Conservation (phyloP, 2,797 vertebrate genomes). For the Ambastaia sidthimunki region DNA sequence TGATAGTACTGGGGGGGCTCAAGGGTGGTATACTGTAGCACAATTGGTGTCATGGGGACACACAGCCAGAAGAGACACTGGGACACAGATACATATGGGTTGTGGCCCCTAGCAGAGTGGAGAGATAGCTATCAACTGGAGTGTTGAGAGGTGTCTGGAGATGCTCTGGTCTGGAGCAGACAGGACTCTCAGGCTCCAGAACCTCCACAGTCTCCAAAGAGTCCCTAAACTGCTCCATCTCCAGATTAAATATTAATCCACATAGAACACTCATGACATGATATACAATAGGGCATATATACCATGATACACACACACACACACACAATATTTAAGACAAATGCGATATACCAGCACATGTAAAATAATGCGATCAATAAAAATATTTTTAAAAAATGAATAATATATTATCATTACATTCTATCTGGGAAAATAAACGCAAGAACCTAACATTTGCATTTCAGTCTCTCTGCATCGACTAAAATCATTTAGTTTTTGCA, state of each 20-base stretch:
- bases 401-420: no score
- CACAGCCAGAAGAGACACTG: slow-evolving; percentile 2
- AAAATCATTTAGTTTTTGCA: no score
- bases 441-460: no score
- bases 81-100: not conserved
- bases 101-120: slow-evolving; percentile 12
- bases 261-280: slow-evolving; percentile 70
- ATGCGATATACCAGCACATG: no score
- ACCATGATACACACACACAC: not conserved
- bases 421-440: no score
- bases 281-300: slow-evolving; percentile 63
- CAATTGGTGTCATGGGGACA: slow-evolving; percentile 17
- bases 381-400: no score
- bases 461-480: no score
- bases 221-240: slow-evolving; percentile 76
- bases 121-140: slow-evolving; percentile 62
- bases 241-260: slow-evolving; percentile 83
- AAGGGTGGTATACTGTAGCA: not conserved
- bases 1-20: not conserved
- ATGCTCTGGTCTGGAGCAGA: slow-evolving; percentile 58
- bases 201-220: slow-evolving; percentile 74
- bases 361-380: no score
- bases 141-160: slow-evolving; percentile 56
- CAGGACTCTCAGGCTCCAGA: slow-evolving; percentile 75
- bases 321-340: no score